phyloP scores from a whole-genome alignment of 2,888 invertebrate species.

The Cantharis rustica region DNA sequence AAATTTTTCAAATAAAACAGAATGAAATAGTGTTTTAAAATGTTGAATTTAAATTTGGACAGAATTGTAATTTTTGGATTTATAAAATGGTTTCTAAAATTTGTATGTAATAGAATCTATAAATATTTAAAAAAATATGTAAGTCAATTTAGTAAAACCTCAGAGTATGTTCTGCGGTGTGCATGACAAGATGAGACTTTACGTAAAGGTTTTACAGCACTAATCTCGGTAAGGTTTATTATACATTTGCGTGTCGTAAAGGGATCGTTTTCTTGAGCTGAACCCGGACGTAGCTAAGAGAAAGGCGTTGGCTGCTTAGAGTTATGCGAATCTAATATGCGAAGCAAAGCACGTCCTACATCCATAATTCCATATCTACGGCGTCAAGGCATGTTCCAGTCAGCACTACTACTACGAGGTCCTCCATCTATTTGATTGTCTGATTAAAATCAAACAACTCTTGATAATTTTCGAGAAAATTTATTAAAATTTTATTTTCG shows the following conservation, averaged over 20 bases:
- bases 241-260: slow-evolving; percentile 40
- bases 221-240: slow-evolving; percentile 37
- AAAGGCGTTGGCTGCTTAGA: slow-evolving; percentile 32
- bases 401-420: slow-evolving; percentile 26
- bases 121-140: neutral
- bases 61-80: neutral
- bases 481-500: neutral
- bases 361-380: slow-evolving; percentile 43
- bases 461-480: slow-evolving; percentile 21
- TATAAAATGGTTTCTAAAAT: neutral
- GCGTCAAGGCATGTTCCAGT: slow-evolving; percentile 34
- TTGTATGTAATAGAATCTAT: neutral
- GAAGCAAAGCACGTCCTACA: slow-evolving; percentile 40
- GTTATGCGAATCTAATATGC: slow-evolving; percentile 40
- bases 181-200: slow-evolving; percentile 23
- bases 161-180: slow-evolving; percentile 3
- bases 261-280: slow-evolving; percentile 33
- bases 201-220: slow-evolving; percentile 29
- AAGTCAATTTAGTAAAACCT: neutral
- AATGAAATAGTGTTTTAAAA: neutral
- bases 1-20: neutral
- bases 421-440: slow-evolving; percentile 29
- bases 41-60: neutral
- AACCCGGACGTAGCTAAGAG: slow-evolving; percentile 26
- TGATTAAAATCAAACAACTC: slow-evolving; percentile 33